These are phyloP conservation scores for Spisula subtruncata DNA, from an alignment of 2,888 invertebrate species.

Conservation along the genomic window DNA sequence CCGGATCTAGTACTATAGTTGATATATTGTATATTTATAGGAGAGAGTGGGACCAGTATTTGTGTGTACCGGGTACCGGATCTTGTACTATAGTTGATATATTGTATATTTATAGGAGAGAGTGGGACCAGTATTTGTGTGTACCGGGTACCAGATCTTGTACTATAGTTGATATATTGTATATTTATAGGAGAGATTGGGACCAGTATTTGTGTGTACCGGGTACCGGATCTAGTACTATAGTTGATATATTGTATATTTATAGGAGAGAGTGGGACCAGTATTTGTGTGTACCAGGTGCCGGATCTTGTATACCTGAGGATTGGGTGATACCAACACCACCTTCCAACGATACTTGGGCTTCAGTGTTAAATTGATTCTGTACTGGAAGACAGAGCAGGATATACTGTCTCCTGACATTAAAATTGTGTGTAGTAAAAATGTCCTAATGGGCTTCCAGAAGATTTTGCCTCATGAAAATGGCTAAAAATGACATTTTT, in stretches of 20 bases:
- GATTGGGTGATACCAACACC: constrained; percentile 92
- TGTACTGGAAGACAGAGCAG: too few species aligned
- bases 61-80: constrained; percentile 88
- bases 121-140: constrained; percentile 89
- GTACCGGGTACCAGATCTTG: constrained; percentile 89
- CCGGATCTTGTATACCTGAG: constrained; percentile 91
- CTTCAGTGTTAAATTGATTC: constrained; percentile 62
- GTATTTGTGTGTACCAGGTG: constrained; percentile 87
- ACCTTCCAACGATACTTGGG: constrained; percentile 88
- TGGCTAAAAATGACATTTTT: too few species aligned
- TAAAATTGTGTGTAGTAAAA: too few species aligned
- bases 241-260: neutral
- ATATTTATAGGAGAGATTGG: neutral
- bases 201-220: neutral
- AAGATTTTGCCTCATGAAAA: too few species aligned
- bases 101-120: constrained; percentile 85
- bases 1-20: constrained; percentile 90
- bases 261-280: constrained; percentile 89
- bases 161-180: constrained; percentile 65
- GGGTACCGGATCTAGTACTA: neutral
- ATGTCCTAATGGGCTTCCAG: too few species aligned
- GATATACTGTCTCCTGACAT: too few species aligned
- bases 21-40: constrained; percentile 83
- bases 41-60: constrained; percentile 89
- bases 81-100: constrained; percentile 88